Conservation (phyloP, 2,113 vertebrate species). For the Climacteris rufus region DNA sequence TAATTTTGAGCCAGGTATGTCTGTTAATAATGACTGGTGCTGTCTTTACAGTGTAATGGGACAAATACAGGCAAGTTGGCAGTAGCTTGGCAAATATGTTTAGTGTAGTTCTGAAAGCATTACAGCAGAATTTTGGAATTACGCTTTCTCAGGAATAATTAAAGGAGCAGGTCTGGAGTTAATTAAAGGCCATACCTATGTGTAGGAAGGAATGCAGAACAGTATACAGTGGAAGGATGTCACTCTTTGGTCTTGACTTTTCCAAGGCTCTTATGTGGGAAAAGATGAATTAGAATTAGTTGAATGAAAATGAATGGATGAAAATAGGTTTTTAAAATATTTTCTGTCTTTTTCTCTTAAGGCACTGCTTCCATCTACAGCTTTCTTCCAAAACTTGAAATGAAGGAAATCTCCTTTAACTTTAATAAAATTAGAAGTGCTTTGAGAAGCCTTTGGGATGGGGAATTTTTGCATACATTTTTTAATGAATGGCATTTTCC, state of each 20-base stretch:
- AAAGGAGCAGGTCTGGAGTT: not conserved
- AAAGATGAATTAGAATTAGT: not conserved
- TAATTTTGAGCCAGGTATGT: not conserved
- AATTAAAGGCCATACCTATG: not conserved
- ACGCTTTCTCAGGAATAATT: not conserved
- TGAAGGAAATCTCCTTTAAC: conserved; percentile 17
- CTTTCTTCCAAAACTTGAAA: conserved; percentile 20
- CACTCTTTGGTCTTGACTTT: not conserved
- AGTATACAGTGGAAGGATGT: not conserved
- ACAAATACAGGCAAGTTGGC: not conserved
- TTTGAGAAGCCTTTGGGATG: conserved; percentile 4
- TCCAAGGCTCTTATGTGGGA: not conserved
- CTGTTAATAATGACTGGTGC: not conserved
- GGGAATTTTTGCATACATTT: not conserved
- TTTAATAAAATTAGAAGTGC: conserved; percentile 22
- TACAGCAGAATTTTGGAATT: not conserved
- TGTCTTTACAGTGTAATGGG: not conserved
- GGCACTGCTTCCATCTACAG: conserved; percentile 17
- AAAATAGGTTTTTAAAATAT: not conserved
- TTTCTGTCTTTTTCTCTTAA: not conserved
- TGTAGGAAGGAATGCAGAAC: not conserved
- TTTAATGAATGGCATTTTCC: conserved; percentile 11
- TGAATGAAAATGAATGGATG: conserved; percentile 4
- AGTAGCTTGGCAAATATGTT: not conserved
- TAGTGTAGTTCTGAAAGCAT: not conserved